Evolutionary conservation across 2,888 invertebrate species (phyloP).

Genomic region (Cheilosia pagana): DNA sequence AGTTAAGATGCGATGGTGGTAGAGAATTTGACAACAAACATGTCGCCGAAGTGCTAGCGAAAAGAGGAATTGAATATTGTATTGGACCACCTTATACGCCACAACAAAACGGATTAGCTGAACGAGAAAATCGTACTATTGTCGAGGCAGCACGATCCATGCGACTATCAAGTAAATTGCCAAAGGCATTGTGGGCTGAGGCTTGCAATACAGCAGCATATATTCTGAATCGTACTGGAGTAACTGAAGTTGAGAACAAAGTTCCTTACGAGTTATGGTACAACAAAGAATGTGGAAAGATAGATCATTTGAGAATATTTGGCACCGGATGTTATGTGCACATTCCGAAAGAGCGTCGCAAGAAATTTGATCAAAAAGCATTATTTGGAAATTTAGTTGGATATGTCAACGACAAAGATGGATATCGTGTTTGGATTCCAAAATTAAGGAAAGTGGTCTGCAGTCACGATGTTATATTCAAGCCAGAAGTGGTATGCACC

Average conservation of each 20-base stretch:
- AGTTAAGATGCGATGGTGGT: slow-evolving; percentile 47
- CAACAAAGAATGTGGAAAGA: slow-evolving; percentile 12
- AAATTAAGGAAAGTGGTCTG: slow-evolving; percentile 10
- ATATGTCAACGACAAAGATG: slow-evolving; percentile 22
- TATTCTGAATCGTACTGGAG: slow-evolving; percentile 13
- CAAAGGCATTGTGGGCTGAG: slow-evolving; percentile 14
- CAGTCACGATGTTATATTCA: slow-evolving; percentile 26
- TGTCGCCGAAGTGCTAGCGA: not conserved
- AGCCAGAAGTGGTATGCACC: slow-evolving; percentile 9
- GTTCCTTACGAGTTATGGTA: slow-evolving; percentile 31
- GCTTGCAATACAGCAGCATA: slow-evolving; percentile 23
- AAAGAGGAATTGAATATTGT: slow-evolving; percentile 3
- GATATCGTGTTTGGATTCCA: slow-evolving; percentile 19
- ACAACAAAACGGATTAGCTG: slow-evolving; percentile 11
- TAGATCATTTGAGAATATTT: slow-evolving; percentile 21
- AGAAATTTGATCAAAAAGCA: slow-evolving; percentile 8
- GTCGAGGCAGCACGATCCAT: slow-evolving; percentile 27
- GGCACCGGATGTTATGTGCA: slow-evolving; percentile 20
- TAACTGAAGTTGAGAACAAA: slow-evolving; percentile 11
- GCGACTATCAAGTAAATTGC: slow-evolving; percentile 21
- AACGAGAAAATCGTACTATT: slow-evolving; percentile 22
- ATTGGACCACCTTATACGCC: slow-evolving; percentile 20
- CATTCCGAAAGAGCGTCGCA: not conserved
- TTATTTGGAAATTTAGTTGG: slow-evolving; percentile 17
- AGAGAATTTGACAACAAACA: slow-evolving; percentile 10